phyloP scores from a whole-genome alignment of 2,797 vertebrate genomes.

The Dromococcyx pavoninus region DNA sequence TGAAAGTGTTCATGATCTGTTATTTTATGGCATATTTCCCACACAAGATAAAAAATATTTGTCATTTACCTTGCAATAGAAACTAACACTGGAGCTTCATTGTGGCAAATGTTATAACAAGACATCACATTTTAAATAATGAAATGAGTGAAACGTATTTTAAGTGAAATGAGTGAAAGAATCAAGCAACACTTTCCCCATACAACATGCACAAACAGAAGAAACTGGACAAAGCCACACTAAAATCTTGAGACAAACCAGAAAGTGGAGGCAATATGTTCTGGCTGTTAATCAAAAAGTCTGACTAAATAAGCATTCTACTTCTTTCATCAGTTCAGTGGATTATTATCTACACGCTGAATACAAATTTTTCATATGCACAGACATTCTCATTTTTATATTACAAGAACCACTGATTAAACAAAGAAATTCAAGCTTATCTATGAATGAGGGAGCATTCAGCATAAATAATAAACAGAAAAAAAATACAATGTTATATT shows the following conservation, averaged over 20 bases:
- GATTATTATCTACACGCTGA: not conserved
- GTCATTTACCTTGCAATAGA: not conserved
- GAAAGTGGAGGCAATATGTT: not conserved
- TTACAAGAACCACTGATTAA: not conserved
- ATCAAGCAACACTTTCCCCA: not conserved
- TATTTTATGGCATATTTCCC: not conserved
- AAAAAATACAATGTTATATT: not conserved
- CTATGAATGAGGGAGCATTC: not conserved
- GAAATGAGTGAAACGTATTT: not conserved
- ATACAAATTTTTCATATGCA: not conserved
- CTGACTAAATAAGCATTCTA: not conserved
- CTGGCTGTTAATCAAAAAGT: not conserved
- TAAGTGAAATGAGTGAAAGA: not conserved
- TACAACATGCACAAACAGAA: not conserved
- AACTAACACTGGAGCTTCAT: not conserved
- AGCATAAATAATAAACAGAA: not conserved
- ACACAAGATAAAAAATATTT: not conserved
- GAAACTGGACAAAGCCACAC: not conserved
- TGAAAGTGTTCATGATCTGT: not conserved
- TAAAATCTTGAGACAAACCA: not conserved
- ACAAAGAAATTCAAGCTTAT: not conserved
- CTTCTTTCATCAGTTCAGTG: not conserved
- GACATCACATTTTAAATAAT: not conserved
- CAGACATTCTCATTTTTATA: not conserved
- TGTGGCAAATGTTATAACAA: not conserved